Base-by-base conservation (phyloP, 2,113 vertebrate genomes). In the Pteruthius melanotis region DNA sequence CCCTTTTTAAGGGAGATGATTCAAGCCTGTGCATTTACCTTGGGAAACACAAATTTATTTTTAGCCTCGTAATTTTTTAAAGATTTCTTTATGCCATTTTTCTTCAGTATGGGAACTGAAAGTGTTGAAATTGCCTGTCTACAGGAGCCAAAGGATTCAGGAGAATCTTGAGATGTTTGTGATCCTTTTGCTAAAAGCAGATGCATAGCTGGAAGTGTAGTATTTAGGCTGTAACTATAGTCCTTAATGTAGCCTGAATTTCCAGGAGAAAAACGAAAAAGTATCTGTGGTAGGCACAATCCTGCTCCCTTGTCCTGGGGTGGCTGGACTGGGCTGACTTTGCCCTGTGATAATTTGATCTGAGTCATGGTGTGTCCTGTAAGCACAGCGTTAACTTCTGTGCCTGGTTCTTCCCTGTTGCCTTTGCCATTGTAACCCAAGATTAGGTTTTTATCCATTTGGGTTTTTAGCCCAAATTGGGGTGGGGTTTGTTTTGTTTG, bases 301-400 rank as follows among this genome's bases (percentile, higher is more conserved):
- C 11, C 35, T 23, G 22, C 64, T 75, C 27, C 14, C 44, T 57
- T 37, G 49, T 84, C 27, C 31, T 19, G 45, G 28, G 8, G 39
- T 39, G 64, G 9, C n/a, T 39, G 47, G 20, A 37, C 15, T 37
- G 47, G n/a, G 65, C 33, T 5, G 31, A 11, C 79, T 87, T 70
- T 65, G 66, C 50, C 54, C 45, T 63, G 45, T 57, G 90, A 45
- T 64, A 37, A 83, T 95, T 93, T 39, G 54, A 61, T 94, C 63
- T 12, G 75, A 77, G 85, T 88, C 75, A 53, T 30, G 1, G 1
- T 5, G 13, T 83, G 79, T 79, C 74, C 70, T 0, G 2, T n/a
- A 20, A 28, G 57, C 4, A 0, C 44, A 17, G 35, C 1, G 1
- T 33, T 60, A 31, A 72, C 61, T 61, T 35, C 49, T 0, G 0